Evolutionary conservation across 1,140 invertebrate genomes (phyloP), one percentile per base, ranked within the genome.

Genomic region (Dermatophagoides farinae): DNA sequence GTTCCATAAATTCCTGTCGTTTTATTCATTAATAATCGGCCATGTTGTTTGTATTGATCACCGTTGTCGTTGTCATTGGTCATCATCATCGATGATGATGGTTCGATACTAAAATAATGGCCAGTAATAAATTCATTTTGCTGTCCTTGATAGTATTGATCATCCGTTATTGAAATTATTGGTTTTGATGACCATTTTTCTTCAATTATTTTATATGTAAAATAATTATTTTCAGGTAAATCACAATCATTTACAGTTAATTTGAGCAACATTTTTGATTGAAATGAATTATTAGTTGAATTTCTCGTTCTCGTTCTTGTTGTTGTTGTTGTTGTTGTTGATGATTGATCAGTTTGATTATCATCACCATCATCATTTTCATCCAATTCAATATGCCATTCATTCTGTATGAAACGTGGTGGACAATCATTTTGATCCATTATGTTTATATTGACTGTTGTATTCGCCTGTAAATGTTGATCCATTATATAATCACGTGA

Each of bases 361-460:
- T 60, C 43, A 20, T 25, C 50, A 77, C 93, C 90, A 71, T 14
- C 10, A 25, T 60, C 43, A 20, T 25, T 60, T 77, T 95, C 90
- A 71, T 92, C 88, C 49, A 93, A 88, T 75, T 92, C 88, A 1
- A 88, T 91, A 65, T 85, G 84, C 88, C 89, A 95, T 73, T 92
- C 88, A 59, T 90, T 86, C 74, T 92, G 91, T 0, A 87, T 91
- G 69, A 92, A 92, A 69, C 86, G 84, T 9, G 89, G 89, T 22
- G 87, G 87, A 88, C 92, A 91, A 70, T 70, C 66, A 44, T 69
- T 69, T 44, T 66, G 64, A 41, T 68, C 67, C 37, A 63, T 63
- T 12, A 67, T 53, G 52, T 63, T 67, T 39, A 67, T 67, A 11
- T 61, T 65, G 6, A 65, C 67, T 18, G 61, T 63, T 39, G 65